phyloP scores from a whole-genome alignment of 1,140 invertebrate species.

The Paramacrobiotus metropolitanus region DNA sequence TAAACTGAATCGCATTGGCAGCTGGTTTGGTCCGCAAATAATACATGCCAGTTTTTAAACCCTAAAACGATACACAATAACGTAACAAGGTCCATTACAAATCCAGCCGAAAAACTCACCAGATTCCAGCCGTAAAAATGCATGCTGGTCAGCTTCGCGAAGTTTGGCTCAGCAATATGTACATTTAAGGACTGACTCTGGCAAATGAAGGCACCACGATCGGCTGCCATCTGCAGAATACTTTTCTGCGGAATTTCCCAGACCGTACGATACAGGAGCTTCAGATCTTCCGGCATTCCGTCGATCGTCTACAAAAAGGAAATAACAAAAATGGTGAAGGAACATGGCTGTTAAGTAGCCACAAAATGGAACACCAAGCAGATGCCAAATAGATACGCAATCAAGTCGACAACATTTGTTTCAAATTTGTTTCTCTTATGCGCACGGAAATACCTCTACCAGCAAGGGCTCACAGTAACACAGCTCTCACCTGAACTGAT shows the following conservation, averaged over 20 bases:
- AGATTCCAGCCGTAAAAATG: constrained; percentile 94
- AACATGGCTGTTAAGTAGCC: not conserved
- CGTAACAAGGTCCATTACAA: not conserved
- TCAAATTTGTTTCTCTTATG: no score
- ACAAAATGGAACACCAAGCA: no score
- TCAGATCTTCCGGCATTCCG: constrained; percentile 62
- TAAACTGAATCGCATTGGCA: constrained; percentile 87
- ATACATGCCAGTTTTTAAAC: constrained; percentile 97
- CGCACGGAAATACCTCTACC: no score
- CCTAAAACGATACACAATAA: constrained; percentile 25
- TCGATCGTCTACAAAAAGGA: constrained; percentile 42
- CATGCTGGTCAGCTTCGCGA: constrained; percentile 82
- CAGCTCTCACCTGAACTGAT: constrained; percentile 49
- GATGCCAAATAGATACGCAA: no score
- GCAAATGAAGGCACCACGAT: constrained; percentile 90
- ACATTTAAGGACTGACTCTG: constrained; percentile 94
- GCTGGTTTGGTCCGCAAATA: constrained; percentile 90
- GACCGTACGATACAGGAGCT: constrained; percentile 83
- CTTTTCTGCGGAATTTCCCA: constrained; percentile 94
- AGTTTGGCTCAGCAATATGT: constrained; percentile 78
- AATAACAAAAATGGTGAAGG: constrained; percentile 9
- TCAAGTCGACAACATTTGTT: no score
- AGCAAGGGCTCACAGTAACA: no score
- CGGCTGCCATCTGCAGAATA: constrained; percentile 88
- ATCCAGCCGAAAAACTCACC: constrained; percentile 25